Base-by-base conservation (phyloP, 2,888 invertebrate genomes). In the Phragmatobia fuliginosa region DNA sequence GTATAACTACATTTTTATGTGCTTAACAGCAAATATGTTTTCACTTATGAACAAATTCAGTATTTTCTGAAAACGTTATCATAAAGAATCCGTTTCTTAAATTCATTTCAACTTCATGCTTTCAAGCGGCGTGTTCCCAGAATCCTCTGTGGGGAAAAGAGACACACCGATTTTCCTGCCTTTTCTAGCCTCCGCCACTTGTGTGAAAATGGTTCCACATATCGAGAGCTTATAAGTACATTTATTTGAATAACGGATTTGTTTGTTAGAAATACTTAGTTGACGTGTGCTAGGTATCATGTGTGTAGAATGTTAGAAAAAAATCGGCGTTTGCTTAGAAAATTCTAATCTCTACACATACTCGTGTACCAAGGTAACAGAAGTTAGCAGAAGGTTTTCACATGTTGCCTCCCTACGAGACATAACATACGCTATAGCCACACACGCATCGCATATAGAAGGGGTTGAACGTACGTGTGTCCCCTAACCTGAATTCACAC, bases 311-410 rank as follows among this genome's bases (percentile, higher is more conserved):
- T 89, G 87, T 94, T 93, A 94, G 92, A 94, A 94, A 94, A 92
- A 70, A 92, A 91, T 84, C 86, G 88, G 87, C 92, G 89, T 94
- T 94, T 91, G 93, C 91, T 94, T 91, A 94, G 95, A 90, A 95
- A 94, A 93, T 94, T 94, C 95, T 95, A 95, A 95, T 95, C 95
- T 95, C 92, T 91, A 89, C 94, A 94, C 95, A 94, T 94, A 95
- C 94, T 94, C 93, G 82, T 86, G 84, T 91, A 94, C 94, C 88
- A 94, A 93, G 94, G 84, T 77, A 83, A 75, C 92, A 94, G 90
- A 84, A 91, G 71, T 73, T 70, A 71, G 77, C 76, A 92, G 92
- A 92, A 92, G 89, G 88, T 89, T 75, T 75, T 83, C 82, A 81
- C 90, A 92, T 91, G 89, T 92, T 92, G 91, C 87, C 87, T 88